These are phyloP conservation scores for Epinephelus cyanopodus DNA, from an alignment of 2,113 vertebrate genomes.

Conservation along the genomic window DNA sequence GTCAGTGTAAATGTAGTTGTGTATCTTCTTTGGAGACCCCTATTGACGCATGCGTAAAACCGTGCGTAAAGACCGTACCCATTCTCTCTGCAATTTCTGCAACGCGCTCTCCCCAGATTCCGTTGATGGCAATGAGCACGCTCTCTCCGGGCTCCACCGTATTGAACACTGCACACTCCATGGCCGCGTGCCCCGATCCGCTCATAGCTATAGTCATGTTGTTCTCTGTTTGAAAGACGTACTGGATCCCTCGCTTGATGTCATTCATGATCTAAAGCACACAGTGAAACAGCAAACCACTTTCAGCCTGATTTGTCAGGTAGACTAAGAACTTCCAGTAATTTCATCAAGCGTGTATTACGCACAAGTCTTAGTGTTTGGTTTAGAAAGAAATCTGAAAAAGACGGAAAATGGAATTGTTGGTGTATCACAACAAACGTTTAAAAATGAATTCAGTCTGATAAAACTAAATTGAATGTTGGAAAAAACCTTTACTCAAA, in stretches of 20 bases:
- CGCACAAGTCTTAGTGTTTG: not conserved
- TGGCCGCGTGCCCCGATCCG: constrained; percentile 92
- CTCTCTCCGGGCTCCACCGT: constrained; percentile 89
- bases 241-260: constrained; percentile 94
- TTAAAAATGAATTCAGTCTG: not conserved
- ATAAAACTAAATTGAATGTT: not conserved
- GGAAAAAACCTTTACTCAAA: not conserved
- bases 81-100: constrained; percentile 90
- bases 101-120: constrained; percentile 94
- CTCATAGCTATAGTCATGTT: constrained; percentile 90
- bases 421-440: not conserved
- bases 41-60: constrained; percentile 12
- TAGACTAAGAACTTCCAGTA: not conserved
- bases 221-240: constrained; percentile 94
- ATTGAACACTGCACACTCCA: constrained; percentile 93
- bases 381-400: not conserved
- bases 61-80: constrained; percentile 80
- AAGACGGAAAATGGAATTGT: not conserved
- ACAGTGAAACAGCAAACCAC: not conserved
- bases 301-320: not conserved
- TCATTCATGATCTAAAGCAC: constrained; percentile 93
- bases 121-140: constrained; percentile 88
- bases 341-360: not conserved
- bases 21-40: not conserved
- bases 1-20: not conserved